Base-by-base conservation (phyloP, 1,140 invertebrate species). In the Alviniconcha marisindica region DNA sequence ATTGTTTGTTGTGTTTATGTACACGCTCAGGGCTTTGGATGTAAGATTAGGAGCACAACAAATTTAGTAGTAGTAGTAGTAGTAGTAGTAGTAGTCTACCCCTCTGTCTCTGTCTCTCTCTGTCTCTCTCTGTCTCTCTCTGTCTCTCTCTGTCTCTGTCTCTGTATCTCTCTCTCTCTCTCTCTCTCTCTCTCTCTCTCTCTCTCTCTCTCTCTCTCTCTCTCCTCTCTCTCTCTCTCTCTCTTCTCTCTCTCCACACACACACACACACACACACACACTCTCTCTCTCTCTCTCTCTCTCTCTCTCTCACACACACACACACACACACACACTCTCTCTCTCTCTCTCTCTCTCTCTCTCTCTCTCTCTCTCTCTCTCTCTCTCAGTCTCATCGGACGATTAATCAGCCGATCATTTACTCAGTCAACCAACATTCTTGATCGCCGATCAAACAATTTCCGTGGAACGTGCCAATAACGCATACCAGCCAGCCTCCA, bases 211-310 rank as follows among this genome's bases (percentile, higher is more conserved):
- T 15, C 14, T 28, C 21, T 15, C 60, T 28, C 14, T 66, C 7
- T 66, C 21, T 66, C 60, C 21, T 66, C 28, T 66, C 21, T 66
- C 60, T 66, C 21, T 66, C 21, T 66, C 60, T 66, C 18, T 66
- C 60, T 66, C 28, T 66, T 31, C 28, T 66, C 60, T n/a, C 18
- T 66, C 18, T 66, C 60, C 7, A 66, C 60, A 66, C 10, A 7
- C 10, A 66, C 7, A 28, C 18, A 31, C 14, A 28, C 5, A 66
- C 60, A 5, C 10, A 21, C 21, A 28, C 14, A 66, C 10, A 66
- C n/a, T 66, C 60, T 66, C 60, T 66, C 60, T 66, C 60, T 66
- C 60, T 66, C 60, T 66, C 60, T 66, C 60, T 66, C 60, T 66
- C 60, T 66, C 60, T 66, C 60, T 66, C 60, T 66, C 60, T 66